Evolutionary conservation across 2,797 vertebrate genomes (phyloP), one percentile per base, ranked within the genome.

Genomic region (Hapalemur alaotrensis): DNA sequence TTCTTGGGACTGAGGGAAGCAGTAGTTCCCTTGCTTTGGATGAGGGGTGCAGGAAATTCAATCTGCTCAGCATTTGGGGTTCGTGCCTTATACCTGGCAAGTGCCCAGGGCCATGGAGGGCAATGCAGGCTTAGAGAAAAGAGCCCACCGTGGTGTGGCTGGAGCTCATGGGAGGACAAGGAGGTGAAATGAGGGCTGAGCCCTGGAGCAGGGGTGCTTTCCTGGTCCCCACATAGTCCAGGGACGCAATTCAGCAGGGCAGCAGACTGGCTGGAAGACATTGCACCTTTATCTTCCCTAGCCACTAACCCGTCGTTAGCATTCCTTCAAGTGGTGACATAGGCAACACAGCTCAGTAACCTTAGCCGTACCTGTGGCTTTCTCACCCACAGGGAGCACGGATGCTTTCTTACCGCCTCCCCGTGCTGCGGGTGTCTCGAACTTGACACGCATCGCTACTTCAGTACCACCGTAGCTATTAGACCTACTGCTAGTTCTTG

Each of bases 81-180:
- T 38, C 38, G 0, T 48, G 54, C 75, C 8, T 38, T 73, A 30
- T 22, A 14, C 13, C 54, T 28, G 22, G 20, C 57, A 65, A 50
- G 61, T 25, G 14, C 57, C 48, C 2, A 0, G 43, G 67, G 54
- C 67, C 81, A 2, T 12, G 35, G 59, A 25, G 67, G 84, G 10
- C 54, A 59, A 12, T 22, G 73, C 1, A 23, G 73, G 25, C 83
- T 18, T 54, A 17, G 83, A 61, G 79, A 6, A 18, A 28, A 92
- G 46, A 59, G n/a, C 18, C 32, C 32, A n/a, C 13, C 9, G 0
- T 14, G 22, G n/a, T 17, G 22, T 0, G 0, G 2, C 10, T 41
- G 9, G 73, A 52, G n/a, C 61, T 89, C 2, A 0, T 3, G 3
- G 52, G 38, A 43, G 46, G 70, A 12, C 8, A n/a, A 54, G 9